These are phyloP conservation scores for Chlorodrepanis virens DNA, from an alignment of 2,113 vertebrate genomes.

Conservation along the genomic window DNA sequence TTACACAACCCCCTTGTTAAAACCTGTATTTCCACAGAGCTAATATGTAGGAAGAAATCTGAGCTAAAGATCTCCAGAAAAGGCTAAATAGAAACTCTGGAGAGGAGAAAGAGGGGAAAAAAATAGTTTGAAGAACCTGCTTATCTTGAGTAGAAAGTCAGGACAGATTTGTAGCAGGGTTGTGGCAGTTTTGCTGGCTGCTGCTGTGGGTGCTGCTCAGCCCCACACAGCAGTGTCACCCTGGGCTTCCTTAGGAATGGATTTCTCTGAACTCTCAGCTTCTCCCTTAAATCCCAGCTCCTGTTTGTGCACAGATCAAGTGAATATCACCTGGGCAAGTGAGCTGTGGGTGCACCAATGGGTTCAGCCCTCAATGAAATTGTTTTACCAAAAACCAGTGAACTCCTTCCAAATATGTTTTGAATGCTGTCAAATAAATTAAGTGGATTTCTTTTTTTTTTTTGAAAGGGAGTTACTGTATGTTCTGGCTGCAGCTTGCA, in stretches of 20 bases:
- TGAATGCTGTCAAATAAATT: background rate
- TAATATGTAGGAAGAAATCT: background rate
- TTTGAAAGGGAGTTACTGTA: background rate
- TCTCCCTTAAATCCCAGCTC: background rate
- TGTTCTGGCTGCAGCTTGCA: slow-evolving; percentile 38
- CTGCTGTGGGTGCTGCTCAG: background rate
- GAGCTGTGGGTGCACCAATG: fast-evolving
- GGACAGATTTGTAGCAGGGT: background rate
- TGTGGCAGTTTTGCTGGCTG: background rate
- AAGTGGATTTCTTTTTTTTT: background rate
- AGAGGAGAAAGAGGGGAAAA: background rate
- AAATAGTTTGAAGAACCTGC: background rate
- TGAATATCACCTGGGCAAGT: background rate
- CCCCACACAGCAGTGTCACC: background rate
- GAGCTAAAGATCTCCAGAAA: background rate
- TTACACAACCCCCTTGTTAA: background rate
- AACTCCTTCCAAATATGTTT: background rate
- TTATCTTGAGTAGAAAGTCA: background rate
- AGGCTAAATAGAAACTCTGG: background rate
- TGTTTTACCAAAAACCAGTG: background rate
- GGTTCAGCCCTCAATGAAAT: background rate
- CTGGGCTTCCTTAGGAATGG: background rate
- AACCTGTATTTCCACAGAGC: background rate
- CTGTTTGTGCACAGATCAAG: background rate
- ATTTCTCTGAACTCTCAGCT: background rate